These are phyloP conservation scores for Anas georgica DNA, from an alignment of 2,797 vertebrate species.

Conservation along the genomic window DNA sequence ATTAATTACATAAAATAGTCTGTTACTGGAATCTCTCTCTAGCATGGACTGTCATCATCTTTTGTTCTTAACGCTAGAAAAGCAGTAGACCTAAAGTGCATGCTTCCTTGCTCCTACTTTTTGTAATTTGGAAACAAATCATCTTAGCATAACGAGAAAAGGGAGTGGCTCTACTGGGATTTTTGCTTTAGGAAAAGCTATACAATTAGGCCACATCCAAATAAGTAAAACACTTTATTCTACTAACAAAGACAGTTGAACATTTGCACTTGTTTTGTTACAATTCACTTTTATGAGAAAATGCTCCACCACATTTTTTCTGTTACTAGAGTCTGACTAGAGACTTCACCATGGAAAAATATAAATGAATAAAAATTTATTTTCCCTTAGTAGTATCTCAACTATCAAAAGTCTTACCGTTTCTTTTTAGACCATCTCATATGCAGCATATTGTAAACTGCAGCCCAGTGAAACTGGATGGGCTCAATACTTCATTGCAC, in stretches of 20 bases:
- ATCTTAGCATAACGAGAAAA: not conserved
- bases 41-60: not conserved
- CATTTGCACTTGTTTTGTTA: not conserved
- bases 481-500: not conserved
- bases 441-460: not conserved
- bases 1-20: not conserved
- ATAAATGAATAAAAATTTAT: not conserved
- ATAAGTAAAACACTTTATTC: slow-evolving; percentile 24
- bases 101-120: not conserved
- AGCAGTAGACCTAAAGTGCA: not conserved
- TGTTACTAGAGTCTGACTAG: not conserved
- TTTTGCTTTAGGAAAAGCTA: not conserved
- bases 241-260: slow-evolving; percentile 12
- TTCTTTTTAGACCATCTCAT: not conserved
- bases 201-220: slow-evolving; percentile 9
- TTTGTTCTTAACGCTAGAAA: not conserved
- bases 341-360: slow-evolving; percentile 1
- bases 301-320: not conserved
- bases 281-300: not conserved
- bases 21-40: not conserved
- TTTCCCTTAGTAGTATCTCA: not conserved
- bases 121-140: not conserved
- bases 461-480: not conserved
- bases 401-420: not conserved
- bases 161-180: not conserved